phyloP scores from a whole-genome alignment of 2,113 vertebrate genomes.

The Tragelaphus imberbis region DNA sequence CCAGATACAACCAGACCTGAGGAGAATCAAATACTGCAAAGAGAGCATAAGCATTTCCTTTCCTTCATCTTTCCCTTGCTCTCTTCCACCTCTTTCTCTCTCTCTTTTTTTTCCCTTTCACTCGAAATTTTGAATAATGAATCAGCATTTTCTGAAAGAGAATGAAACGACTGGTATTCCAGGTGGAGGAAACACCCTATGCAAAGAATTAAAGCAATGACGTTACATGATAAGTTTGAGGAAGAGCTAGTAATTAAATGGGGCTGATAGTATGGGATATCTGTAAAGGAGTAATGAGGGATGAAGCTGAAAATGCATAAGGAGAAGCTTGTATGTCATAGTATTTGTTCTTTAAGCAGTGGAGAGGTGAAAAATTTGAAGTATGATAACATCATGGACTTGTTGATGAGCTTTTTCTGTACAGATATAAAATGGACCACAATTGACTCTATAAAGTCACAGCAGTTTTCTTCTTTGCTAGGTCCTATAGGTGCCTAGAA shows the following conservation, averaged over 20 bases:
- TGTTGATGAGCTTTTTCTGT: background rate
- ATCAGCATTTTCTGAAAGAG: background rate
- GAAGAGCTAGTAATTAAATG: background rate
- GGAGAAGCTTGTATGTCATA: no score
- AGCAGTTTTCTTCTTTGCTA: background rate
- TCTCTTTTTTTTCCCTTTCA: background rate
- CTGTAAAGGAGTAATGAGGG: background rate
- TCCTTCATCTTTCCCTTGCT: background rate
- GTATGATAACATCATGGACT: background rate
- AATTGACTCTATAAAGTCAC: background rate
- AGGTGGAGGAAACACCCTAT: background rate
- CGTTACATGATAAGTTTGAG: background rate
- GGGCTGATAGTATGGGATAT: no score
- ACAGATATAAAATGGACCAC: background rate
- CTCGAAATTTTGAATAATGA: constrained; percentile 3
- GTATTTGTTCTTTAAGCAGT: background rate
- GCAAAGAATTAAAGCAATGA: background rate
- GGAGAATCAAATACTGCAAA: background rate
- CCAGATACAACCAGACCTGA: background rate
- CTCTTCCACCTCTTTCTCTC: background rate
- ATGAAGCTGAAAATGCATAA: background rate
- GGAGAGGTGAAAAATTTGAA: background rate
- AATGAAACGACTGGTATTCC: background rate
- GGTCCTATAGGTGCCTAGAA: no score
- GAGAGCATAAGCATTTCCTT: background rate